Evolutionary conservation across 2,888 invertebrate genomes (phyloP).

Genomic region (Mythimna ferrago): DNA sequence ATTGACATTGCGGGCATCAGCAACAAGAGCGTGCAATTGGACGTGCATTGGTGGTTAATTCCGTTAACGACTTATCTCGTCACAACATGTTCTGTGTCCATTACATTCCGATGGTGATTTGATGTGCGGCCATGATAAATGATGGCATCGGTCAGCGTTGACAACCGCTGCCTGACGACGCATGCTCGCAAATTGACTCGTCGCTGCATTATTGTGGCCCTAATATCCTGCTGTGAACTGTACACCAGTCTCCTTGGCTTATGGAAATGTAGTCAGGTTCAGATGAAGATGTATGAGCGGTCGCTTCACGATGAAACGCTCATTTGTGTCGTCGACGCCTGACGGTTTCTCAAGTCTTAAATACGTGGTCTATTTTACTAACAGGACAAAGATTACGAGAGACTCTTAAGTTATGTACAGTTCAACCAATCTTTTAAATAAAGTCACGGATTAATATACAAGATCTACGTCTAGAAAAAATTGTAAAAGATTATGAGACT

Average conservation of each 20-base stretch:
- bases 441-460: not conserved
- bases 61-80: slow-evolving; percentile 60
- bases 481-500: slow-evolving; percentile 18
- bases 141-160: slow-evolving; percentile 57
- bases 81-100: slow-evolving; percentile 62
- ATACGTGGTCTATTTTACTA: slow-evolving; percentile 33
- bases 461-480: not conserved
- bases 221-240: slow-evolving; percentile 64
- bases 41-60: slow-evolving; percentile 59
- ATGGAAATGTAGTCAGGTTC: slow-evolving; percentile 41
- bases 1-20: slow-evolving; percentile 56
- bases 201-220: slow-evolving; percentile 70
- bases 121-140: slow-evolving; percentile 74
- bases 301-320: slow-evolving; percentile 29
- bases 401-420: not conserved
- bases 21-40: slow-evolving; percentile 54
- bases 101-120: slow-evolving; percentile 73
- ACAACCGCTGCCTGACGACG: slow-evolving; percentile 62
- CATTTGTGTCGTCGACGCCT: slow-evolving; percentile 20
- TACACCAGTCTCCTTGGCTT: slow-evolving; percentile 25
- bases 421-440: slow-evolving; percentile 8
- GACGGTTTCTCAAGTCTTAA: slow-evolving; percentile 25
- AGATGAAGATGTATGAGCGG: slow-evolving; percentile 41
- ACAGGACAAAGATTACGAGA: slow-evolving; percentile 1
- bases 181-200: slow-evolving; percentile 75